Evolutionary conservation across 2,113 vertebrate species (phyloP), one percentile per base, ranked within the genome.

Genomic region (Trematocara unimaculatum): DNA sequence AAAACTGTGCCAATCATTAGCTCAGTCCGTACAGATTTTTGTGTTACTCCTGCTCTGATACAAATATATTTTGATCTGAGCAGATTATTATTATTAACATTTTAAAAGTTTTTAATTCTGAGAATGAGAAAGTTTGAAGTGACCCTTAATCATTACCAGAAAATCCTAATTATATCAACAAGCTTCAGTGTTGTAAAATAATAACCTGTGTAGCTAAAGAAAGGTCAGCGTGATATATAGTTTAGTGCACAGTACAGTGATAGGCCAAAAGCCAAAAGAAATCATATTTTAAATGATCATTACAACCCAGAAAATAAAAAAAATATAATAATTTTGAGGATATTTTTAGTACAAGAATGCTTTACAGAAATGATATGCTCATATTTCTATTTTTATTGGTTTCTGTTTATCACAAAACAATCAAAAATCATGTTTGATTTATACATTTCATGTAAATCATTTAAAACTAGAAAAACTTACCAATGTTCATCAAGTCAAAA

Each of bases 401-500:
- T 55, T 77, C 26, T 7, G 40, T 51, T 49, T 33, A 49, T 49
- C 15, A 77, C 15, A 49, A 31, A 51, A 51, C 23, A 74, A 74
- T 74, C 70, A 74, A 51, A 77, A 33, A 31, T 33, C 45, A 49
- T 5, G 26, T 56, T 56, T 67, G 62, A 64, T 56, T 64, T 5
- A 81, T 55, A 10, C 1, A 31, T 62, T 45, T 84, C 12, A n/a
- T 49, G 6, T 29, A 58, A 51, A 82, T 53, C 20, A 18, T 62
- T 33, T 8, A 7, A 23, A n/a, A 64, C 40, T 26, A 11, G 4
- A 31, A 67, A 29, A 87, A 60, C 96, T 96, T 95, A 99, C 98
- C 96, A 49, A 98, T 97, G 77, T 97, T 95, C 91, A 96, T 93
- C 84, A 98, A 95, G 4, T 98, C 97, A 72, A 98, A 95, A 26